phyloP scores from a whole-genome alignment of 2,888 invertebrate genomes.

The Temnothorax unifasciatus region DNA sequence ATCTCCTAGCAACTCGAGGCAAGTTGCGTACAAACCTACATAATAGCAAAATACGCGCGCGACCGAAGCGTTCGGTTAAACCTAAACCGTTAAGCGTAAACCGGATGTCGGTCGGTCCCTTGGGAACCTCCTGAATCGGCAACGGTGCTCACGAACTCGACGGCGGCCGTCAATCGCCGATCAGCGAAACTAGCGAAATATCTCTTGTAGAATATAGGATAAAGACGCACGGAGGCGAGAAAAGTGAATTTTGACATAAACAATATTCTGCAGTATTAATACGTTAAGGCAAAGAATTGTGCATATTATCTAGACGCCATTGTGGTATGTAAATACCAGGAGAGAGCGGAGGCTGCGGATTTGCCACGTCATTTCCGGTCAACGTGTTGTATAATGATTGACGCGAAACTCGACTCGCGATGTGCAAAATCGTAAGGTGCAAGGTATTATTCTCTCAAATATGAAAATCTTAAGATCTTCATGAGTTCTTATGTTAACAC shows the following conservation, averaged over 20 bases:
- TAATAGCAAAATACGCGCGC: conserved; percentile 24
- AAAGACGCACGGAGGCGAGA: conserved; percentile 50
- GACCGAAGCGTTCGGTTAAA: conserved; percentile 7
- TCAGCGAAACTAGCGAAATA: conserved; percentile 67
- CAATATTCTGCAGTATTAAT: conserved; percentile 85
- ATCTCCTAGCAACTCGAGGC: conserved; percentile 14
- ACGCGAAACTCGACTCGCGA: not conserved
- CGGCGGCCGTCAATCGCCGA: conserved; percentile 46
- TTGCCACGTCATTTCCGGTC: conserved; percentile 15
- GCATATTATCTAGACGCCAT: conserved; percentile 72
- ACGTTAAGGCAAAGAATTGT: conserved; percentile 80
- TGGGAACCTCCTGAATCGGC: conserved; percentile 15
- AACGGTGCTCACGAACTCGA: not conserved
- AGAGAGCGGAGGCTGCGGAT: conserved; percentile 53
- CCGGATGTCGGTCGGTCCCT: conserved; percentile 10
- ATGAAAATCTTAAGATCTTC: not conserved
- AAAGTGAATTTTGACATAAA: conserved; percentile 78
- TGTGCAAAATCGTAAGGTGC: conserved; percentile 34
- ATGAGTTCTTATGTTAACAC: not conserved
- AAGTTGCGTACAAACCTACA: conserved; percentile 27
- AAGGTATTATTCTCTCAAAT: not conserved
- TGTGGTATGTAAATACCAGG: conserved; percentile 65
- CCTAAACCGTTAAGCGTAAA: conserved; percentile 5
- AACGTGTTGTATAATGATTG: conserved; percentile 9
- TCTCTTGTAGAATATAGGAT: conserved; percentile 75